Evolutionary conservation across 2,888 invertebrate species (phyloP).

Genomic region (Pseudoips prasinana): DNA sequence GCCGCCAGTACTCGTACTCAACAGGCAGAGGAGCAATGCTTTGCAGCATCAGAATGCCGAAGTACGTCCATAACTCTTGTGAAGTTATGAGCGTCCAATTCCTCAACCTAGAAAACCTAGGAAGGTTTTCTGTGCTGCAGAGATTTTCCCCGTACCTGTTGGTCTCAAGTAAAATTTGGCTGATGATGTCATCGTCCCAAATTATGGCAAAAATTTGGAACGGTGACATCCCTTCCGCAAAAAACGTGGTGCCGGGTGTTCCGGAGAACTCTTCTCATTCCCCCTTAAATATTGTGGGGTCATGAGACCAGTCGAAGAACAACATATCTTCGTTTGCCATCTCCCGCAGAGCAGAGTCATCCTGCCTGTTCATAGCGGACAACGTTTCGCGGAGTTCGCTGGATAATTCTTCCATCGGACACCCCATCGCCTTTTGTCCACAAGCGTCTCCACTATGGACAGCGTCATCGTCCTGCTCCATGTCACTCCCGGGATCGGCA

Average conservation of each 20-base stretch:
- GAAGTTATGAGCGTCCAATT: slow-evolving; percentile 1
- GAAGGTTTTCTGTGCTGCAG: neutral
- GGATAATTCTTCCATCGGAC: neutral
- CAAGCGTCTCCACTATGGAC: neutral
- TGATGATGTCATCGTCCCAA: neutral
- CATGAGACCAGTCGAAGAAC: neutral
- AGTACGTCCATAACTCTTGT: slow-evolving; percentile 4
- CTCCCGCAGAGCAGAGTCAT: neutral
- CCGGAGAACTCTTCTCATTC: neutral
- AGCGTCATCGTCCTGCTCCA: neutral
- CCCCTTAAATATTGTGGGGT: neutral
- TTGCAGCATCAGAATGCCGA: slow-evolving; percentile 4
- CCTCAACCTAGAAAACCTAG: neutral
- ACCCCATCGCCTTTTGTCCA: neutral
- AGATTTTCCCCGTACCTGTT: neutral
- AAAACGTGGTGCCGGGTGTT: neutral
- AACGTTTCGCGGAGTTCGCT: neutral
- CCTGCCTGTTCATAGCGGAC: neutral
- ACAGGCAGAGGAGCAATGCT: slow-evolving; percentile 3
- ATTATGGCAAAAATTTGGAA: too few relatives aligned
- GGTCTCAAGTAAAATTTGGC: neutral
- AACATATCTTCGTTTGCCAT: slow-evolving; percentile 1
- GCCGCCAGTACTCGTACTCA: slow-evolving; percentile 5
- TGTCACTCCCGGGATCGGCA: neutral
- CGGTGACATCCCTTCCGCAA: slow-evolving; percentile 1